A percentile compares a stretch with the other conserved stretches of the same genome.
Conservation (phyloP, 2,797 vertebrate species). For the Micrastur ruficollis region DNA sequence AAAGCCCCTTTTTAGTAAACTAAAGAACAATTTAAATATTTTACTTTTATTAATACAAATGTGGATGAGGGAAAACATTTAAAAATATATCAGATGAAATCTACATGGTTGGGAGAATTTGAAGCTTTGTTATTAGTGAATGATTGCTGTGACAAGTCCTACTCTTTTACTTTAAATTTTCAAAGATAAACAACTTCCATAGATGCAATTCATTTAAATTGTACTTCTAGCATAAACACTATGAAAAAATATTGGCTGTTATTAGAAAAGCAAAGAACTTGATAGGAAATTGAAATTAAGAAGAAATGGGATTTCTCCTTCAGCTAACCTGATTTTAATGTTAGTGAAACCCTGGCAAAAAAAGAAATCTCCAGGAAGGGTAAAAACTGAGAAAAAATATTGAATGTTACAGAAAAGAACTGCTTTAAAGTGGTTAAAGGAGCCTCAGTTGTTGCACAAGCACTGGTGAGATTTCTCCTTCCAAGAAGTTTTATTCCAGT, state of each 20-base stretch:
- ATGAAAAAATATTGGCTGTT: not conserved
- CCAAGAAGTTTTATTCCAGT: not conserved
- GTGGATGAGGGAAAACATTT: not conserved
- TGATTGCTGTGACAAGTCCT: not conserved
- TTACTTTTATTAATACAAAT: not conserved
- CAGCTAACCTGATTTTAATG: not conserved
- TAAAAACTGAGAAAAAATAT: not conserved
- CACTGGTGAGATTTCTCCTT: not conserved
- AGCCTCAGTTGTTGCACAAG: not conserved
- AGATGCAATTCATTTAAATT: not conserved
- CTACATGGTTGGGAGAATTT: not conserved
- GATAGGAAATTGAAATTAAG: not conserved
- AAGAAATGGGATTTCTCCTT: not conserved
- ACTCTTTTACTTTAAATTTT: not conserved
- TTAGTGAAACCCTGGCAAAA: not conserved
- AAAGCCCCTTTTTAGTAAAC: not conserved
- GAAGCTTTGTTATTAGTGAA: not conserved
- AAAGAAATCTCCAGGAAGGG: not conserved
- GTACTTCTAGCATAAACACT: not conserved
- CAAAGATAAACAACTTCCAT: not conserved
- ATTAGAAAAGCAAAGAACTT: not conserved
- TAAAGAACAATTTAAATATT: not conserved
- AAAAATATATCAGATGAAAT: not conserved
- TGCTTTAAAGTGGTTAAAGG: not conserved
- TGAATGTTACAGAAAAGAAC: not conserved